These are phyloP conservation scores for Xanthia icteritia DNA, from an alignment of 2,888 invertebrate species.

Conservation along the genomic window DNA sequence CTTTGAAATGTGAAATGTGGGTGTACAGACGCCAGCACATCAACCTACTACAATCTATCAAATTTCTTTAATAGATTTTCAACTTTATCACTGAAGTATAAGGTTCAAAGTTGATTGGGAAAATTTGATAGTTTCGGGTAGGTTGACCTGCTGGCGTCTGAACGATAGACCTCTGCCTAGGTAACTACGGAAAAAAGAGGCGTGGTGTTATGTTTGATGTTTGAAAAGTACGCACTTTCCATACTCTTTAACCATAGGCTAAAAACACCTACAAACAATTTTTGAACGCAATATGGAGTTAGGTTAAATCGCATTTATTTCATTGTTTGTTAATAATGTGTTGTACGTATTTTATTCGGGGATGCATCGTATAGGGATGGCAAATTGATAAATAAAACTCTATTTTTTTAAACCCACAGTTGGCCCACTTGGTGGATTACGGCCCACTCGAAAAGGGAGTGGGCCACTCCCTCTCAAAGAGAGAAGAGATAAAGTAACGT, in stretches of 20 bases:
- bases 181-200: too few relatives aligned
- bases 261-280: not conserved
- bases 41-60: too few relatives aligned
- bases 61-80: too few relatives aligned
- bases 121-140: too few relatives aligned
- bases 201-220: not conserved
- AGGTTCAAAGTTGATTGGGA: too few relatives aligned
- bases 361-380: not conserved
- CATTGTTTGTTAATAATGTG: conserved; percentile 24
- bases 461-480: not conserved
- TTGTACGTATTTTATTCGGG: conserved; percentile 35
- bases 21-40: too few relatives aligned
- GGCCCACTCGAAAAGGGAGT: not conserved
- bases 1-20: not conserved
- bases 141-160: too few relatives aligned
- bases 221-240: not conserved
- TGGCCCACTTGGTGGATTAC: not conserved
- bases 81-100: too few relatives aligned
- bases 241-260: too few relatives aligned
- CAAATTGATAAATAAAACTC: not conserved
- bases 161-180: not conserved
- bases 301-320: conserved; percentile 41
- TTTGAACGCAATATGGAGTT: conserved; percentile 20
- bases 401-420: not conserved
- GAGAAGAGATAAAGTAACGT: conserved; percentile 12